Percentiles rank a stretch among this genome's conserved stretches.
Evolutionary conservation across 2,113 vertebrate species (phyloP).

Genomic region (Zeus faber): DNA sequence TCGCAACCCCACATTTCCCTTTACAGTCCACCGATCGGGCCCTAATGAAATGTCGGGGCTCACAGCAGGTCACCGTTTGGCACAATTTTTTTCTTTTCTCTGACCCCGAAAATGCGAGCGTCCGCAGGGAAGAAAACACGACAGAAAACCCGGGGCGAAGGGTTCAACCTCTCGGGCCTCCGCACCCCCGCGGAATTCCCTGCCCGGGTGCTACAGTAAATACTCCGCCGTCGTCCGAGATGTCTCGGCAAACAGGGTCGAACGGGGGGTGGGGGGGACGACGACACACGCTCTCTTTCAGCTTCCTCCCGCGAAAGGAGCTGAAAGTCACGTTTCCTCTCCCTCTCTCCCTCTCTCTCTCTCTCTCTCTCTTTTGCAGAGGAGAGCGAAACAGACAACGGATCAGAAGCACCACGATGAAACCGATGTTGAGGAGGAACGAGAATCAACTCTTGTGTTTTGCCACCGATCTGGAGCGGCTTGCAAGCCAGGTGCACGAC

Average conservation of each 20-base stretch:
- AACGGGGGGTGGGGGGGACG: constrained; percentile 28
- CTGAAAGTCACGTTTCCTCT: background rate
- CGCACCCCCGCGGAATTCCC: constrained; percentile 79
- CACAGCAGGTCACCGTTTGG: constrained; percentile 35
- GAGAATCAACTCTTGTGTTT: too few species aligned
- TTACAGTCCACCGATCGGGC: constrained; percentile 21
- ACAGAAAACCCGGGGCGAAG: too few species aligned
- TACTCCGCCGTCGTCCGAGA: constrained; percentile 68
- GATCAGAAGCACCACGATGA: too few species aligned
- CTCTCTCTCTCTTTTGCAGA: constrained; percentile 7
- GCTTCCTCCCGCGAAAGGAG: background rate
- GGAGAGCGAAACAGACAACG: too few species aligned
- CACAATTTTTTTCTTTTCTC: constrained; percentile 19
- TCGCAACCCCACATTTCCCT: constrained; percentile 28
- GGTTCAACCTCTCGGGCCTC: constrained; percentile 67
- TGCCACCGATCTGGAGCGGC: too few species aligned
- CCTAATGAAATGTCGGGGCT: constrained; percentile 24
- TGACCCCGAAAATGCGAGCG: background rate
- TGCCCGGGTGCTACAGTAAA: constrained; percentile 84
- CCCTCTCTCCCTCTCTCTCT: constrained; percentile 5
- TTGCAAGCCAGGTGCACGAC: too few species aligned
- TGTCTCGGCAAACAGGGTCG: constrained; percentile 64
- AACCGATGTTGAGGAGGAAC: too few species aligned
- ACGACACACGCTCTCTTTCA: constrained; percentile 19
- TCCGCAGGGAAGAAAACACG: too few species aligned